phyloP scores from a whole-genome alignment of 2,797 vertebrate genomes.

The Sebastes kiyomatsui region DNA sequence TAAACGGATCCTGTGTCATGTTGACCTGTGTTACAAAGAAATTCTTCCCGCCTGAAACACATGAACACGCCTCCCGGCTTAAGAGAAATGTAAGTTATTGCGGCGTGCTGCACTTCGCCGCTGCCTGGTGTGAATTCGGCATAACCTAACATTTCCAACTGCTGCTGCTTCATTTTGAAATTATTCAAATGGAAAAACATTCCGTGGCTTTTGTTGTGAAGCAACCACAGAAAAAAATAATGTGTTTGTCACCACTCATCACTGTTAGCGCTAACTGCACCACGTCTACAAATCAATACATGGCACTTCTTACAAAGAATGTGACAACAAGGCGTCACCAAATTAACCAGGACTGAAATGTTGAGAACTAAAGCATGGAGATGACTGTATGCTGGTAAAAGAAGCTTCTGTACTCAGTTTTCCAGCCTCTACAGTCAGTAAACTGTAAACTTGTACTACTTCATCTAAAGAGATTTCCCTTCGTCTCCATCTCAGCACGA shows the following conservation, averaged over 20 bases:
- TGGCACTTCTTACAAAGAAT: too few species aligned
- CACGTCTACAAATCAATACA: neutral
- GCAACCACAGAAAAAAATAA: neutral
- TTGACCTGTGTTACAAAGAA: too few species aligned
- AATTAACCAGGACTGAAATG: neutral
- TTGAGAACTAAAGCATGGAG: neutral
- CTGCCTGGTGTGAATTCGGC: too few species aligned
- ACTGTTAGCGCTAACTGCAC: neutral
- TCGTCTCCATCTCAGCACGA: constrained; percentile 12
- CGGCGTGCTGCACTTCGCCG: too few species aligned
- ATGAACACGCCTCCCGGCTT: too few species aligned
- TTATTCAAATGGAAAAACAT: neutral
- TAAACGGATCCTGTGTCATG: too few species aligned
- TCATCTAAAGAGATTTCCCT: neutral
- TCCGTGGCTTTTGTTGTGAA: too few species aligned
- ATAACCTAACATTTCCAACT: neutral
- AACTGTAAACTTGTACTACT: neutral
- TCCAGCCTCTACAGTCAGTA: neutral
- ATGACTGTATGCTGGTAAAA: neutral
- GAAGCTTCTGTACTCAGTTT: neutral
- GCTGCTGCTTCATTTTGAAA: neutral
- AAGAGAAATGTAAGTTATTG: too few species aligned
- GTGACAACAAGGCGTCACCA: neutral
- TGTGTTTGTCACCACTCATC: neutral
- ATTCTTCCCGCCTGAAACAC: too few species aligned